Evolutionary conservation across 2,888 invertebrate genomes (phyloP).

Genomic region (Erpobdella octoculata): DNA sequence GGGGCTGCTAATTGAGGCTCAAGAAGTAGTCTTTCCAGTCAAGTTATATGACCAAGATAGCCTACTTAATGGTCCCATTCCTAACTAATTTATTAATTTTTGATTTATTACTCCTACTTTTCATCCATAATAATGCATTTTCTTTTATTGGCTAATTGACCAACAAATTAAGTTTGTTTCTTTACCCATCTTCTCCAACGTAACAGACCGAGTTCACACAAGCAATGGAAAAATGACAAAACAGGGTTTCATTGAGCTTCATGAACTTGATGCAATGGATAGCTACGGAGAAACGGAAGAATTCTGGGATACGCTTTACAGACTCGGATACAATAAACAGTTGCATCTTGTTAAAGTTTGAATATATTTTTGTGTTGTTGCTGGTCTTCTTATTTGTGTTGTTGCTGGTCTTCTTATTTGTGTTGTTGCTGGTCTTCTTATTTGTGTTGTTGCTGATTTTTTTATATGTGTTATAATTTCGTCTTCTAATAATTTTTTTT

Average conservation of each 20-base stretch:
- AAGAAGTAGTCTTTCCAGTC: no score
- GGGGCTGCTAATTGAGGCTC: no score
- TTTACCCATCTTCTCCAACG: no score
- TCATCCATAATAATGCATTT: no score
- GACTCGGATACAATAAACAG: background rate
- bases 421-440: background rate
- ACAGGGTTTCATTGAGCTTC: background rate
- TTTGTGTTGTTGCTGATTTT: background rate
- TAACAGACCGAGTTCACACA: background rate
- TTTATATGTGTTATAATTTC: background rate
- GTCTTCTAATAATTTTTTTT: conserved; percentile 8
- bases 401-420: background rate
- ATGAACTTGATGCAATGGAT: background rate
- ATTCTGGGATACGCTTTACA: conserved; percentile 8
- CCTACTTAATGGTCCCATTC: no score
- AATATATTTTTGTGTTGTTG: no score
- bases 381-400: background rate
- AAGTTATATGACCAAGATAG: no score
- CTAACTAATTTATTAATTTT: no score
- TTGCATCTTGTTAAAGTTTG: conserved; percentile 12
- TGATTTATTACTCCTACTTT: no score
- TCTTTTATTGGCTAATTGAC: no score
- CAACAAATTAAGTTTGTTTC: no score
- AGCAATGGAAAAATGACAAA: background rate
- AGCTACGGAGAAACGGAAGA: background rate